A percentile compares a stretch with the other conserved stretches of the same genome.
phyloP scores from a whole-genome alignment of 2,113 vertebrate species.

The Pteronura brasiliensis region DNA sequence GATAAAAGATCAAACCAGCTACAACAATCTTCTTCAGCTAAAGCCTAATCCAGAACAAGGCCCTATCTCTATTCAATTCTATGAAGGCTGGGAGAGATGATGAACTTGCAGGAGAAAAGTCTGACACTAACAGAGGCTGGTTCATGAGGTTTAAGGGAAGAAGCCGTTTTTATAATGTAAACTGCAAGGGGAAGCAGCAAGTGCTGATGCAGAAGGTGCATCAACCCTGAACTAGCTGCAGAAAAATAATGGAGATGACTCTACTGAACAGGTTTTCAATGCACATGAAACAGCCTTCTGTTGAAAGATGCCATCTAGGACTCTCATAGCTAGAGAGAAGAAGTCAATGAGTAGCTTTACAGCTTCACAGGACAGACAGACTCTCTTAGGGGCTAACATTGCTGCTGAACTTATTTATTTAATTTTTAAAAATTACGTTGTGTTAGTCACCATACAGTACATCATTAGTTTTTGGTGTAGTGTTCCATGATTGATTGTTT shows the following conservation, averaged over 20 bases:
- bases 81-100: neutral
- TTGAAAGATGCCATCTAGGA: neutral
- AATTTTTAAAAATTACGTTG: too few relatives aligned
- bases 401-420: neutral
- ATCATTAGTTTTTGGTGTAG: too few relatives aligned
- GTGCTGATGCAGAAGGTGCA: neutral
- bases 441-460: too few relatives aligned
- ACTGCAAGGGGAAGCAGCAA: neutral
- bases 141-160: neutral
- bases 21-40: neutral
- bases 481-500: too few relatives aligned
- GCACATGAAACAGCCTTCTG: neutral
- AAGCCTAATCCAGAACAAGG: neutral
- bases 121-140: neutral
- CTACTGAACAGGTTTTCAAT: neutral
- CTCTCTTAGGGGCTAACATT: neutral
- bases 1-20: neutral
- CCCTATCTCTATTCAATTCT: neutral
- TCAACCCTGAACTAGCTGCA: neutral
- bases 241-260: neutral
- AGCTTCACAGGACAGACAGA: neutral
- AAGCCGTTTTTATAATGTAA: neutral
- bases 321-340: neutral
- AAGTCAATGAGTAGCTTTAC: neutral
- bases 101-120: neutral